Percentiles rank a stretch among this genome's conserved stretches.
phyloP scores from a whole-genome alignment of 2,888 invertebrate species.

The Rhingia campestris region DNA sequence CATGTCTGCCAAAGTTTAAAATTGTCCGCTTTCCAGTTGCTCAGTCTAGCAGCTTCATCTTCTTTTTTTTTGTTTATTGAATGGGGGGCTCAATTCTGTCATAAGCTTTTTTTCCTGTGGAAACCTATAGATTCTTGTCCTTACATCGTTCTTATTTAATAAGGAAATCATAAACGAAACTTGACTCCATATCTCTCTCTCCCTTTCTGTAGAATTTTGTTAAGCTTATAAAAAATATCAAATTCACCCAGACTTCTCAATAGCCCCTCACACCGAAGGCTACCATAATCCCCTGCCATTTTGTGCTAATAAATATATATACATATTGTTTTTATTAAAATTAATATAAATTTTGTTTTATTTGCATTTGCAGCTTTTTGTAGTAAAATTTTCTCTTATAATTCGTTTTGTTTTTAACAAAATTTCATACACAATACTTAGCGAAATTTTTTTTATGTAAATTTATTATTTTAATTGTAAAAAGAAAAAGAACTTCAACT shows the following conservation, averaged over 20 bases:
- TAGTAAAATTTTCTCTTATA: slow-evolving; percentile 15
- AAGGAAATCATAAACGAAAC: too few species aligned
- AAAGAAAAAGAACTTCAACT: slow-evolving; percentile 31
- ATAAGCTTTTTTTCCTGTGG: too few species aligned
- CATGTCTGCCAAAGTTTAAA: too few species aligned
- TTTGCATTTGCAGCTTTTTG: slow-evolving; percentile 43
- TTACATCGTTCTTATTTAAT: too few species aligned
- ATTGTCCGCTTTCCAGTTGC: too few species aligned
- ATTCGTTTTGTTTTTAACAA: slow-evolving; percentile 28
- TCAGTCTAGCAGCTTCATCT: too few species aligned
- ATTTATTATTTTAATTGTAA: slow-evolving; percentile 46
- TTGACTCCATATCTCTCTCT: too few species aligned
- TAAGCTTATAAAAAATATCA: neutral
- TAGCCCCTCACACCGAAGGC: neutral
- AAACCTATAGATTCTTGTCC: too few species aligned
- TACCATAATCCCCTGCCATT: neutral
- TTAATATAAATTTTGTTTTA: neutral
- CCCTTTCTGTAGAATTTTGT: too few species aligned
- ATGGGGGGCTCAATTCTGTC: too few species aligned
- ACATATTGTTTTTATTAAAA: neutral
- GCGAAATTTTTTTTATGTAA: slow-evolving; percentile 49
- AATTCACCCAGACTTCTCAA: neutral
- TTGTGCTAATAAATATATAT: slow-evolving; percentile 1
- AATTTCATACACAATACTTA: slow-evolving; percentile 52
- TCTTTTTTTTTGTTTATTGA: too few species aligned